Evolutionary conservation across 2,797 vertebrate genomes (phyloP).

Genomic region (Tympanoctomys barrerae): DNA sequence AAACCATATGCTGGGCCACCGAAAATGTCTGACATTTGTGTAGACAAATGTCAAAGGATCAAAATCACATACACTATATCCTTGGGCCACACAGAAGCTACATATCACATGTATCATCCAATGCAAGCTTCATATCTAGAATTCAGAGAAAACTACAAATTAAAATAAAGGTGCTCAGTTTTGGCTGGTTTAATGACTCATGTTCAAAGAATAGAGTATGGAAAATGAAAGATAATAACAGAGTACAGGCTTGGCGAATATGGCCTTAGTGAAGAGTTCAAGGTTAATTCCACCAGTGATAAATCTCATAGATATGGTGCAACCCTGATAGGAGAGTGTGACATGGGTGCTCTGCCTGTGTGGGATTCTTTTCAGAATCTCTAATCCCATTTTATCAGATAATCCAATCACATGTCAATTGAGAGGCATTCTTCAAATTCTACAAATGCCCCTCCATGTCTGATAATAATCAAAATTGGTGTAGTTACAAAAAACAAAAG

Average conservation of each 20-base stretch:
- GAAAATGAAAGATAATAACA: not conserved
- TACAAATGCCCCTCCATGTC: not conserved
- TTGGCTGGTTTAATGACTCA: not conserved
- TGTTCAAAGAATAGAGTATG: not conserved
- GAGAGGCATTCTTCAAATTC: not conserved
- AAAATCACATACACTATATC: not conserved
- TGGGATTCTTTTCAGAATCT: not conserved
- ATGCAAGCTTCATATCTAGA: not conserved
- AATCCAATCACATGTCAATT: not conserved
- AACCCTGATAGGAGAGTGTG: not conserved
- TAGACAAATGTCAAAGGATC: not conserved
- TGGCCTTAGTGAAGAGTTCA: not conserved
- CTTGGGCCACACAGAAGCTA: not conserved
- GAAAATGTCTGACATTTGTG: not conserved
- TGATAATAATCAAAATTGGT: not conserved
- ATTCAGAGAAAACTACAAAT: not conserved
- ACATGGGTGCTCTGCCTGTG: too few species aligned
- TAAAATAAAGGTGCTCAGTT: not conserved
- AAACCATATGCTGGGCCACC: not conserved
- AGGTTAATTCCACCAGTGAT: not conserved
- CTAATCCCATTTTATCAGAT: not conserved
- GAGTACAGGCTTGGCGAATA: not conserved
- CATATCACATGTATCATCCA: not conserved
- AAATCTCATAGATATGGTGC: not conserved
- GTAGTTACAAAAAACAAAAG: not conserved